Percentiles rank a stretch among this genome's conserved stretches.
phyloP scores from a whole-genome alignment of 2,113 vertebrate genomes.

The Marmota monax region DNA sequence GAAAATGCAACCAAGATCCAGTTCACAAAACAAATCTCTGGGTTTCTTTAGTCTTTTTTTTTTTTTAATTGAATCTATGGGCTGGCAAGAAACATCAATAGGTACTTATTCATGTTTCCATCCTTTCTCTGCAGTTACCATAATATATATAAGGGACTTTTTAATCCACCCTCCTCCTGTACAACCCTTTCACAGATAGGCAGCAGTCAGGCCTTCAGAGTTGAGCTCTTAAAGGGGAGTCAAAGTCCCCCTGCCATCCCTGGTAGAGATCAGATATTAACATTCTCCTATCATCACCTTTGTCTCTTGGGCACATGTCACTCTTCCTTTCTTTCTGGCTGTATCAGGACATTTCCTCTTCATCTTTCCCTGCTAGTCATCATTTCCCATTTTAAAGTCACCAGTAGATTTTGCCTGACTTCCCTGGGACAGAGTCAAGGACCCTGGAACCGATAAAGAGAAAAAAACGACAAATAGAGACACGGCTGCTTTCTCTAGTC shows the following conservation, averaged over 20 bases:
- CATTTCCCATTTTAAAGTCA: slow-evolving; percentile 30
- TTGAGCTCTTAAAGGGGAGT: not conserved
- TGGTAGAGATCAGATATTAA: not conserved
- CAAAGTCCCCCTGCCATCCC: not conserved
- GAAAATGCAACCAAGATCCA: not conserved
- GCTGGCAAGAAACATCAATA: not conserved
- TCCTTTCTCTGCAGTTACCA: not conserved
- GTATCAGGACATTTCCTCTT: not conserved
- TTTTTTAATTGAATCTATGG: slow-evolving; percentile 7
- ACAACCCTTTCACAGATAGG: not conserved
- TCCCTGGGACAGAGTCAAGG: not conserved
- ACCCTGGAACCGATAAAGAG: not conserved
- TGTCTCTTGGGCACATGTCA: not conserved
- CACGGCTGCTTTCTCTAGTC: not conserved
- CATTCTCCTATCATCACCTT: not conserved
- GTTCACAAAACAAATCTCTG: slow-evolving; percentile 38
- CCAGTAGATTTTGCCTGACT: not conserved
- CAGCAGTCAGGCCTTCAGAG: not conserved
- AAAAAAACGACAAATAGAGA: not conserved
- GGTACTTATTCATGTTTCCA: slow-evolving; percentile 4
- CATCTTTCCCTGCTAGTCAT: not conserved
- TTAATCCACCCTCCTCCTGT: not conserved
- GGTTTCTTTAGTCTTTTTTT: not conserved
- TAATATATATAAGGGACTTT: not conserved
- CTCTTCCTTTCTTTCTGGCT: slow-evolving; percentile 38